These are phyloP conservation scores for Caenorhabditis drosophilae DNA, from an alignment of 2,888 invertebrate genomes.

Conservation along the genomic window DNA sequence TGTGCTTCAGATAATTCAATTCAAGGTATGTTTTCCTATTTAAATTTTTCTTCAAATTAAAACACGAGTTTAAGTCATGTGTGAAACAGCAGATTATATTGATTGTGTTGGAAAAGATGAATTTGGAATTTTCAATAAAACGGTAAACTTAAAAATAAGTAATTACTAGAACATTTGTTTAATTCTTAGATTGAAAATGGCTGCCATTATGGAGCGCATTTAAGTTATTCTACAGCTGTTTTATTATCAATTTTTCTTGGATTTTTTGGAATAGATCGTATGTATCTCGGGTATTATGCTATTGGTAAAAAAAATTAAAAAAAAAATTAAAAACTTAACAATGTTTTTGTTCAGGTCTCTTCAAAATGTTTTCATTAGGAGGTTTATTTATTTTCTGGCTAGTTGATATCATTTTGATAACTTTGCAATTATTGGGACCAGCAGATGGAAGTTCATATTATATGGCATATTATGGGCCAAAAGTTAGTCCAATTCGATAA, in stretches of 20 bases:
- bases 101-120: slow-evolving; percentile 31
- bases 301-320: slow-evolving; percentile 74
- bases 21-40: slow-evolving; percentile 26
- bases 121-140: slow-evolving; percentile 26
- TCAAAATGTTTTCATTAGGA: slow-evolving; percentile 92
- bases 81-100: slow-evolving; percentile 19
- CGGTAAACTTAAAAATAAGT: slow-evolving; percentile 11
- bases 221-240: slow-evolving; percentile 74
- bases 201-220: slow-evolving; percentile 42
- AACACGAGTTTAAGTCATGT: slow-evolving; percentile 24
- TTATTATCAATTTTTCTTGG: slow-evolving; percentile 93
- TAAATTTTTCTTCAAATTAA: not conserved
- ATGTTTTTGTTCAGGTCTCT: slow-evolving; percentile 74
- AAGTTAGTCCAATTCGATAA: slow-evolving; percentile 27
- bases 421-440: slow-evolving; percentile 75
- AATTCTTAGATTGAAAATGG: slow-evolving; percentile 41
- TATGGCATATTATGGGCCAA: slow-evolving; percentile 71
- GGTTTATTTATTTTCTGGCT: slow-evolving; percentile 90
- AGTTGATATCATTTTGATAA: slow-evolving; percentile 90
- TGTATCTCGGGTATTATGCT: slow-evolving; percentile 97
- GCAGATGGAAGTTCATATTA: slow-evolving; percentile 72
- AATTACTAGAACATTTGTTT: not conserved
- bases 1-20: slow-evolving; percentile 57
- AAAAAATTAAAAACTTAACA: not conserved
- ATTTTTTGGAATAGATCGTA: slow-evolving; percentile 95